These are phyloP conservation scores for Resseliella maxima DNA, from an alignment of 2,888 invertebrate genomes.

Conservation along the genomic window DNA sequence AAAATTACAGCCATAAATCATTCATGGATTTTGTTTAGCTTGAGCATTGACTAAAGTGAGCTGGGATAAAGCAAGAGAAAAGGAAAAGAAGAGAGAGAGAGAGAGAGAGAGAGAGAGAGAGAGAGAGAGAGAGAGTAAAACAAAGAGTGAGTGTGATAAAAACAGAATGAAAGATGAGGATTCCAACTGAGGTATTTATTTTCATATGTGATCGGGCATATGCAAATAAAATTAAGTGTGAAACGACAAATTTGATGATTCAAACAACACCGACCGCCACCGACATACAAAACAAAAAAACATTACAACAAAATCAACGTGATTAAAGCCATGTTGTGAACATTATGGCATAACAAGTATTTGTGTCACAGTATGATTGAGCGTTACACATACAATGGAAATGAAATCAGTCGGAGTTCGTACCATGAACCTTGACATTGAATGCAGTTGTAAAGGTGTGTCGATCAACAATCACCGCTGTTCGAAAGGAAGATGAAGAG, in stretches of 20 bases:
- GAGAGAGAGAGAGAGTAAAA: too few species aligned
- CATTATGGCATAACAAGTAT: conserved; percentile 39
- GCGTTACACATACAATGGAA: background rate
- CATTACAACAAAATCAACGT: background rate
- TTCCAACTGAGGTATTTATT: background rate
- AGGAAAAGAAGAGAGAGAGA: too few species aligned
- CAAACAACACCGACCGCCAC: background rate
- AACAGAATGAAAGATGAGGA: background rate
- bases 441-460: conserved; percentile 24
- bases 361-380: background rate
- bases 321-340: conserved; percentile 12
- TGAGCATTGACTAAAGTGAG: background rate
- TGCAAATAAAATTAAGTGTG: conserved; percentile 53
- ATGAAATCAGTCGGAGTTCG: conserved; percentile 35
- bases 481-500: background rate
- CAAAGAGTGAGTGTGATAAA: background rate
- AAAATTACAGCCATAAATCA: background rate
- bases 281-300: background rate
- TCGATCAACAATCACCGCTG: background rate
- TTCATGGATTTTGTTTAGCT: background rate
- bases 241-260: conserved; percentile 29
- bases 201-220: conserved; percentile 1
- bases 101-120: too few species aligned
- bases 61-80: too few species aligned
- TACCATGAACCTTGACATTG: conserved; percentile 42